These are phyloP conservation scores for Brachyistius frenatus DNA, from an alignment of 2,113 vertebrate genomes.

Conservation along the genomic window DNA sequence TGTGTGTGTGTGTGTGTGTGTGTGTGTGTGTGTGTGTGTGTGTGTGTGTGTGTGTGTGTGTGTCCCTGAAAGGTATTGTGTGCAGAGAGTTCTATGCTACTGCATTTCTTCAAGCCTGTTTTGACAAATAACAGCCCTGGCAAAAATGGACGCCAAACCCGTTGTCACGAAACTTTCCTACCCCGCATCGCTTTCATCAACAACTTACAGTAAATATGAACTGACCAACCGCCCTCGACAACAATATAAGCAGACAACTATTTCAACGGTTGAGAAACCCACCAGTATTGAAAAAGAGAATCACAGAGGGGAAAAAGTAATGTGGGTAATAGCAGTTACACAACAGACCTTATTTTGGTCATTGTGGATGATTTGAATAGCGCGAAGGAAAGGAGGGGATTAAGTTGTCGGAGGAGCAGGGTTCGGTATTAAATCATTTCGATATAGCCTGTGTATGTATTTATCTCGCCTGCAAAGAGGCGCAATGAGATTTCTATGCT, in stretches of 20 bases:
- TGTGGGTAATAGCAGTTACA: conserved; percentile 60
- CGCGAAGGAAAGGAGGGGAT: conserved; percentile 69
- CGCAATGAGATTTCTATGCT: conserved; percentile 74
- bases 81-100: conserved; percentile 9
- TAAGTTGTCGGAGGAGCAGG: conserved; percentile 76
- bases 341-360: conserved; percentile 66
- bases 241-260: neutral
- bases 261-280: conserved; percentile 24
- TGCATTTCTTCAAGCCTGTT: conserved; percentile 23
- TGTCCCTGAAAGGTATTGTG: conserved; percentile 9
- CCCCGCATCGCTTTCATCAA: conserved; percentile 6
- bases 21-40: conserved; percentile 20
- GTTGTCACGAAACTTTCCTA: conserved; percentile 4
- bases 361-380: conserved; percentile 76
- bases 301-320: conserved; percentile 40
- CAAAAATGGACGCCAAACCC: conserved; percentile 21
- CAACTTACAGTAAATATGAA: conserved; percentile 1
- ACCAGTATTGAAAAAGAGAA: conserved; percentile 26
- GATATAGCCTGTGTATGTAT: conserved; percentile 66
- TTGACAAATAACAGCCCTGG: conserved; percentile 43
- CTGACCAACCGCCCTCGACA: neutral
- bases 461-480: conserved; percentile 73
- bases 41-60: neutral
- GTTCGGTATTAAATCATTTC: conserved; percentile 76
- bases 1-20: conserved; percentile 50